phyloP scores from a whole-genome alignment of 2,113 vertebrate genomes.

The Daboia siamensis region DNA sequence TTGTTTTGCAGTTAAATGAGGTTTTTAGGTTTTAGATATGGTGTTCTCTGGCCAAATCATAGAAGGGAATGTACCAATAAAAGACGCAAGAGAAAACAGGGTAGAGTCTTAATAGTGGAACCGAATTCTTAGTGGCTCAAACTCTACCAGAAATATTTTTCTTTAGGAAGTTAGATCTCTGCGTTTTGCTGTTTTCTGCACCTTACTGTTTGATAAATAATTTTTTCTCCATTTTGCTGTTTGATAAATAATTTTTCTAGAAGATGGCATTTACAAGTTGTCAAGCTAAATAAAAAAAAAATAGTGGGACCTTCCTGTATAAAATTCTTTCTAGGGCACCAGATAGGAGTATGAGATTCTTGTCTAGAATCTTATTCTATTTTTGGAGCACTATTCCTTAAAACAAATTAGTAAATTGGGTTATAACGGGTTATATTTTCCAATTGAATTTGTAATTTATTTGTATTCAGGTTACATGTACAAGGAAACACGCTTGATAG shows the following conservation, averaged over 20 bases:
- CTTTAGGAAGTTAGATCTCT: background rate
- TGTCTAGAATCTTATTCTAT: background rate
- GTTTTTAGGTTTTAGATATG: too few relatives aligned
- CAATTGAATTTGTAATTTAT: background rate
- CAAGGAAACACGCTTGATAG: background rate
- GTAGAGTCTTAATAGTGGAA: background rate
- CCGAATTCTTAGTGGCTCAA: background rate
- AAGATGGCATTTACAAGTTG: background rate
- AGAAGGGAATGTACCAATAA: background rate
- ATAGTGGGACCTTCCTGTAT: background rate
- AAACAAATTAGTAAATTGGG: background rate
- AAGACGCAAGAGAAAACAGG: background rate
- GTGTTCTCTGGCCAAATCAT: background rate
- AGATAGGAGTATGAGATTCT: background rate
- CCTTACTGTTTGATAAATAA: too few relatives aligned
- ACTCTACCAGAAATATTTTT: background rate
- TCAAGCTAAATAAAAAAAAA: background rate
- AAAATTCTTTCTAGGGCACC: background rate
- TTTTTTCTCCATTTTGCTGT: background rate
- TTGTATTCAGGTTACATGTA: conserved; percentile 13
- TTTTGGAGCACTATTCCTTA: background rate
- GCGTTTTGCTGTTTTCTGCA: too few relatives aligned
- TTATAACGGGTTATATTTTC: background rate
- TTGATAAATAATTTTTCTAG: background rate
- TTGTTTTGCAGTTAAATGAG: background rate